These are phyloP conservation scores for Rousettus leschenaultii DNA, from an alignment of 2,113 vertebrate species.

Conservation along the genomic window DNA sequence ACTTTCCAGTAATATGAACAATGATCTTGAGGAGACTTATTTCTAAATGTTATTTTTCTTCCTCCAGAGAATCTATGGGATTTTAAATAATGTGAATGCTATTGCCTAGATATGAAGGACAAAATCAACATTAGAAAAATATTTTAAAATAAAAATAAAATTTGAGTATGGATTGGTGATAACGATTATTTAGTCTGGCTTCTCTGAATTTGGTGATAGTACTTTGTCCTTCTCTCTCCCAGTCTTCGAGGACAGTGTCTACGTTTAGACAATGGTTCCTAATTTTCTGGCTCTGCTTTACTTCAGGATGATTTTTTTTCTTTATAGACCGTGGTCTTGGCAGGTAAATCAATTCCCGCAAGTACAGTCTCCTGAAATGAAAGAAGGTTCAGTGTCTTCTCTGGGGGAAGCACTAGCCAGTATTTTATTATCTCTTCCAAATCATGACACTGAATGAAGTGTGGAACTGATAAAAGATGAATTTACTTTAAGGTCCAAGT, in stretches of 20 bases:
- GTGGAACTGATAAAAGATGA: constrained; percentile 62
- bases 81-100: constrained; percentile 7
- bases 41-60: constrained; percentile 30
- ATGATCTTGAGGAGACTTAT: not conserved
- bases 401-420: not conserved
- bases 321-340: not conserved
- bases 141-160: constrained; percentile 33
- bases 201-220: not conserved
- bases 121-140: constrained; percentile 4
- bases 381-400: constrained; percentile 26
- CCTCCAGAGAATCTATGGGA: not conserved
- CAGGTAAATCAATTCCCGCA: constrained; percentile 31
- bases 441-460: constrained; percentile 51
- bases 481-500: constrained; percentile 66
- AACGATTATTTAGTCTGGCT: not conserved
- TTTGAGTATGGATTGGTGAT: not conserved
- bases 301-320: not conserved
- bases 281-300: constrained; percentile 23
- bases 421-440: constrained; percentile 58
- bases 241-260: not conserved
- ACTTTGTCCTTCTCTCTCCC: not conserved
- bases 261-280: not conserved
- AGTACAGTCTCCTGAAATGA: constrained; percentile 47
- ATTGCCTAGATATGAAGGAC: not conserved
- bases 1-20: not conserved